Evolutionary conservation across 2,888 invertebrate genomes (phyloP).

Genomic region (Tholera decimalis): DNA sequence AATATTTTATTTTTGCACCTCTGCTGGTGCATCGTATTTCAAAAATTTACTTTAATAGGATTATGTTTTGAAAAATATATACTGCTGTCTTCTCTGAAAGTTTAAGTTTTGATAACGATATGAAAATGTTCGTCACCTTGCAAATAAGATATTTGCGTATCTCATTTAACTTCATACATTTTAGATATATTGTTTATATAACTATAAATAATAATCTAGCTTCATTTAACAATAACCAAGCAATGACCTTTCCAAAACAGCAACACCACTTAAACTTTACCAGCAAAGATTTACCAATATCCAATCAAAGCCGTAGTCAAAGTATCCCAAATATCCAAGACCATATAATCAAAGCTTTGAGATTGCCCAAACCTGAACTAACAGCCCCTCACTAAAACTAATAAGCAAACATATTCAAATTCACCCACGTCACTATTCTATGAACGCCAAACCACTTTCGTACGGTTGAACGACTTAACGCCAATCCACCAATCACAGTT

Average conservation of each 20-base stretch:
- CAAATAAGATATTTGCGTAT: too few species aligned
- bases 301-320: slow-evolving; percentile 22
- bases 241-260: slow-evolving; percentile 1
- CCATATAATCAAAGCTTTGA: slow-evolving; percentile 58
- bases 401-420: slow-evolving; percentile 85
- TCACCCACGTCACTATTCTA: slow-evolving; percentile 77
- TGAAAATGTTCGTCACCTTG: not conserved
- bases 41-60: not conserved
- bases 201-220: not conserved
- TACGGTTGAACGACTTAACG: slow-evolving; percentile 85
- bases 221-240: not conserved
- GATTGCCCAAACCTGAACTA: slow-evolving; percentile 59
- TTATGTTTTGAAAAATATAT: not conserved
- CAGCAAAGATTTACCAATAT: slow-evolving; percentile 31
- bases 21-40: not conserved
- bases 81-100: not conserved
- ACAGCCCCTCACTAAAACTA: slow-evolving; percentile 72
- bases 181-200: not conserved
- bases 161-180: too few species aligned
- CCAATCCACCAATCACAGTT: slow-evolving; percentile 90
- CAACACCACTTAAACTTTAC: slow-evolving; percentile 15
- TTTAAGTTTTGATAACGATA: not conserved
- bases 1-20: slow-evolving; percentile 31
- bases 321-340: slow-evolving; percentile 47
- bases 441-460: slow-evolving; percentile 82